phyloP scores from a whole-genome alignment of 2,113 vertebrate species.

The Miniopterus natalensis region DNA sequence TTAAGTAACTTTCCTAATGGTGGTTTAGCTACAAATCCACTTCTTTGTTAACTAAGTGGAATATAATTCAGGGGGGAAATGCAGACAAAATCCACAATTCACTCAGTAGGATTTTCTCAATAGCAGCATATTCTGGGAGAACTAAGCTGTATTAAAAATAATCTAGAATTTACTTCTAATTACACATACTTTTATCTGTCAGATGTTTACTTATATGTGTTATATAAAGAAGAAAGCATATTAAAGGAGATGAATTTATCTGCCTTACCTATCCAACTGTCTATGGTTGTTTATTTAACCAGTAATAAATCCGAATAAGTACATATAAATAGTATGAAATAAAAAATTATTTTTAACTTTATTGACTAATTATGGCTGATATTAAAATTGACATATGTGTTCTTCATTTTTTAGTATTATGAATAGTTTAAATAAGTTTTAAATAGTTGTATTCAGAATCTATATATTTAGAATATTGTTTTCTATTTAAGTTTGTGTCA shows the following conservation, averaged over 20 bases:
- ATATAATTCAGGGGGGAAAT: slow-evolving; percentile 11
- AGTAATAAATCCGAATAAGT: neutral
- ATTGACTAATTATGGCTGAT: neutral
- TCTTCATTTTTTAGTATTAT: neutral
- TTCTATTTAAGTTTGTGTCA: neutral
- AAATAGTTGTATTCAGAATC: neutral
- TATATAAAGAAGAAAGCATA: neutral
- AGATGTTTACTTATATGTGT: neutral
- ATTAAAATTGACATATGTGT: neutral
- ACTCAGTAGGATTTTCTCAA: neutral
- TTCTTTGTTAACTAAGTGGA: slow-evolving; percentile 40
- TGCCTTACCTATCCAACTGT: neutral
- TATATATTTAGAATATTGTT: neutral
- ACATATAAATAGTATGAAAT: neutral
- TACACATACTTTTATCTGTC: neutral
- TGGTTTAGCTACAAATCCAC: neutral
- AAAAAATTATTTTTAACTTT: neutral
- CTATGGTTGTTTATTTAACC: neutral
- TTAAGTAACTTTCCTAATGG: slow-evolving; percentile 49
- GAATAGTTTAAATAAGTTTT: neutral
- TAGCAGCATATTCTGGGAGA: neutral
- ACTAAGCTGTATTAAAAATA: neutral
- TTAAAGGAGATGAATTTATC: neutral
- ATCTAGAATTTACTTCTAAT: neutral
- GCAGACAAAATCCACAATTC: neutral